A percentile compares a stretch with the other conserved stretches of the same genome.
Evolutionary conservation across 2,113 vertebrate genomes (phyloP).

Genomic region (Thymallus thymallus): DNA sequence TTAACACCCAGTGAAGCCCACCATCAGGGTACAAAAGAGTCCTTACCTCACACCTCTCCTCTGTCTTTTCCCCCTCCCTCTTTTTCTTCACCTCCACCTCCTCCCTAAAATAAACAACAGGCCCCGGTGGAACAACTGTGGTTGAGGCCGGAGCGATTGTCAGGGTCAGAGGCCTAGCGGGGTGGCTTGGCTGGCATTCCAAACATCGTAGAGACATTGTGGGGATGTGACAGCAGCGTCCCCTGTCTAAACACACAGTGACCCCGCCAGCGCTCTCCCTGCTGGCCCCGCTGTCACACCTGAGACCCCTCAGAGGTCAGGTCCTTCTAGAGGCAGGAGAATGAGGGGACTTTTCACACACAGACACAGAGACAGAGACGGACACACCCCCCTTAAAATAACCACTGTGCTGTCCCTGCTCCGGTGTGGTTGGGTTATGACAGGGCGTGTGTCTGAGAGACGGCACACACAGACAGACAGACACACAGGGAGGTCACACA

Average conservation of each 20-base stretch:
- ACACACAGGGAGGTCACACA: slow-evolving; percentile 1
- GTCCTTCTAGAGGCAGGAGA: slow-evolving; percentile 60
- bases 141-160: slow-evolving; percentile 13
- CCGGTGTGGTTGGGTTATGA: slow-evolving; percentile 58
- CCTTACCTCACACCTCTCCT: slow-evolving; percentile 21
- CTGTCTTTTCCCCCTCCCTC: neutral
- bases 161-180: slow-evolving; percentile 1
- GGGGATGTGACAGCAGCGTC: slow-evolving; percentile 37
- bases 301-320: slow-evolving; percentile 46
- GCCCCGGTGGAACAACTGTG: slow-evolving; percentile 54
- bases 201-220: slow-evolving; percentile 66
- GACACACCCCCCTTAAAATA: slow-evolving; percentile 59
- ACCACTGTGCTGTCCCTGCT: slow-evolving; percentile 35
- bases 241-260: slow-evolving; percentile 65
- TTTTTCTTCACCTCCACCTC: slow-evolving; percentile 10
- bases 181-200: slow-evolving; percentile 58
- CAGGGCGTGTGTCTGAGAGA: slow-evolving; percentile 57
- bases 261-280: slow-evolving; percentile 31
- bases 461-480: neutral
- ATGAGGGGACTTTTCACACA: slow-evolving; percentile 40
- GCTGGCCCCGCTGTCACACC: slow-evolving; percentile 57
- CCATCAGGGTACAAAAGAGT: slow-evolving; percentile 32
- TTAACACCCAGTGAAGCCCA: slow-evolving; percentile 3
- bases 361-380: neutral
- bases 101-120: slow-evolving; percentile 26